Conservation (phyloP, 64 coral and sea anemone species). For the Astreopora myriophthalma region DNA sequence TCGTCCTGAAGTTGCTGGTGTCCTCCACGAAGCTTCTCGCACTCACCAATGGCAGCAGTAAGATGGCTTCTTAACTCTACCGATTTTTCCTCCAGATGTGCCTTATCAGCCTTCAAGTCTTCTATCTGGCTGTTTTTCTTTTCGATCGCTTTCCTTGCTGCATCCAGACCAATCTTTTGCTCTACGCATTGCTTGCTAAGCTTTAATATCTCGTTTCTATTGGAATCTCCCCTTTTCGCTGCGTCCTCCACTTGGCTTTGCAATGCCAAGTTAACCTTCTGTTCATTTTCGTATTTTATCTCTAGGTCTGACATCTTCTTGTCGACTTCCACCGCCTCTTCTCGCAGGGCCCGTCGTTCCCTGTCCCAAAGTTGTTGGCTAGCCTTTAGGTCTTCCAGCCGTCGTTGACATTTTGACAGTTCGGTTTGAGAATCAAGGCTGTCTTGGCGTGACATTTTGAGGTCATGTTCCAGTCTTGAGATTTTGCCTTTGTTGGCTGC, state of each 20-base stretch:
- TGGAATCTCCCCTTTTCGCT: conserved; percentile 1
- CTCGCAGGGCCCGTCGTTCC: background rate
- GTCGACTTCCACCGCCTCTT: conserved; percentile 45
- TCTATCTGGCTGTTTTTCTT: conserved; percentile 64
- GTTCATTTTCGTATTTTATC: conserved; percentile 68
- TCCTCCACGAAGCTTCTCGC: conserved; percentile 29
- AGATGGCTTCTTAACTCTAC: conserved; percentile 7
- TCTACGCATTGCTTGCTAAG: conserved; percentile 66
- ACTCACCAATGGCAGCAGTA: background rate
- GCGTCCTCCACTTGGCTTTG: conserved; percentile 70
- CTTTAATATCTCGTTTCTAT: conserved; percentile 66
- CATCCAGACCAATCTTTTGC: conserved; percentile 55
- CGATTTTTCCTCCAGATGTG: conserved; percentile 53
- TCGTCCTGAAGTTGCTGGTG: conserved; percentile 41
- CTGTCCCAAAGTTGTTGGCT: background rate
- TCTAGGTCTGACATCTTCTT: conserved; percentile 76
- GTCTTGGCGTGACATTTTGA: conserved; percentile 39
- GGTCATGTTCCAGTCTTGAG: conserved; percentile 15
- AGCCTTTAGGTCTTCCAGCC: conserved; percentile 5
- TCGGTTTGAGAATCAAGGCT: conserved; percentile 22
- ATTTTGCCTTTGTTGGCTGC: background rate
- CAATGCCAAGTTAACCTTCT: conserved; percentile 17
- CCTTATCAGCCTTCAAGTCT: conserved; percentile 70
- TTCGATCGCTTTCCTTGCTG: conserved; percentile 31
- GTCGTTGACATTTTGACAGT: conserved; percentile 5